A percentile compares a stretch with the other conserved stretches of the same genome.
Conservation (phyloP, 1,140 invertebrate species). For the Bombus consobrinus region DNA sequence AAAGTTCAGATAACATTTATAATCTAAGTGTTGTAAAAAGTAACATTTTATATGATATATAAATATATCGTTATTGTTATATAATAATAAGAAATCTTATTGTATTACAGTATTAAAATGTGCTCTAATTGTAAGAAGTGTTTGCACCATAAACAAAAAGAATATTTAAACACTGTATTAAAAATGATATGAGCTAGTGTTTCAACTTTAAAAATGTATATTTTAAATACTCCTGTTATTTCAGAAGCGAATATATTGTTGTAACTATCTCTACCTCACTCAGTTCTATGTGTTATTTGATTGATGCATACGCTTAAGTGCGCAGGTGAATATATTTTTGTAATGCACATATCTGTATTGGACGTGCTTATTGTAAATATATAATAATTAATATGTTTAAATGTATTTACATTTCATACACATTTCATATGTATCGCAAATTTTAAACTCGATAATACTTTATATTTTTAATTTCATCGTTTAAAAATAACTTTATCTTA, state of each 20-base stretch:
- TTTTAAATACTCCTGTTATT: constrained; percentile 51
- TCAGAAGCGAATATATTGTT: constrained; percentile 34
- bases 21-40: not conserved
- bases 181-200: not conserved
- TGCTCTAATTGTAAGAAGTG: constrained; percentile 20
- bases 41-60: constrained; percentile 16
- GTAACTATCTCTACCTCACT: constrained; percentile 62
- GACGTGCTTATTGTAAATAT: constrained; percentile 46
- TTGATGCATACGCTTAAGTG: constrained; percentile 57
- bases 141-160: not conserved
- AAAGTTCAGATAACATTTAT: constrained; percentile 30
- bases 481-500: not conserved
- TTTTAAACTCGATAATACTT: not conserved
- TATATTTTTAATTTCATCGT: not conserved
- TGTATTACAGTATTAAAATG: constrained; percentile 40
- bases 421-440: not conserved
- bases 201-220: constrained; percentile 27
- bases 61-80: constrained; percentile 41
- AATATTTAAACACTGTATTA: constrained; percentile 4
- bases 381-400: constrained; percentile 39
- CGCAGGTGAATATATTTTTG: constrained; percentile 67
- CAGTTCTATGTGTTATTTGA: constrained; percentile 35
- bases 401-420: constrained; percentile 11
- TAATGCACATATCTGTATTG: constrained; percentile 57
- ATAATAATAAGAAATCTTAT: constrained; percentile 23